Base-by-base conservation (phyloP, 2,888 invertebrate species). In the Notocelia uddmanniana region DNA sequence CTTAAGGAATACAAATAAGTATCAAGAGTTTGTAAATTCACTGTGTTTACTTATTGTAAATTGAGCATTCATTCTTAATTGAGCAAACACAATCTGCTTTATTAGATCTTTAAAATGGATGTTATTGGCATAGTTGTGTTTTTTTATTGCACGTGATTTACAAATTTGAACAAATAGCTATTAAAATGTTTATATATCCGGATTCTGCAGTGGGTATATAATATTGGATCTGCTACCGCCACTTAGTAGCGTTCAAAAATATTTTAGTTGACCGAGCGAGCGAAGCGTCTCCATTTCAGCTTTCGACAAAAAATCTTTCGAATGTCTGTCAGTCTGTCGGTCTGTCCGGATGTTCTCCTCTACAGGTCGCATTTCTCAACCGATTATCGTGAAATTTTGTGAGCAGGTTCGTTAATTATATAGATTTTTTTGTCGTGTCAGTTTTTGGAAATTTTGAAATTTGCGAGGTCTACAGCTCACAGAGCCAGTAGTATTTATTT, bases 41-140 rank as follows among this genome's bases (percentile, higher is more conserved):
- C 15, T n/a, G 45, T 41, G 41, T 41, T 15, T 15, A n/a, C n/a
- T n/a, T n/a, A 31, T 31, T 31, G 31, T 31, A 31, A 31, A 31
- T n/a, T 45, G 45, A 55, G 18, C 55, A 55, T 60, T 15, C 52
- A 19, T 21, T 31, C n/a, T 48, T 31, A 48, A 69, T 63, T 69
- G 48, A 57, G 55, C 69, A 69, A 69, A 69, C 69, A 69, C 50
- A 34, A 57, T 69, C 45, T 63, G 18, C 63, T 69, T 63, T 63
- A 69, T 69, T 63, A 63, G 23, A 50, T 62, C 62, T 57, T 57
- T 69, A 57, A 69, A 69, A 50, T 23, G 62, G 62, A 50, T 50
- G 69, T 48, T 37, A 58, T 68, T 68, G 26, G 21, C 41, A n/a
- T 23, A 69, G 52, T 54, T 26, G 31, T 37, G 63, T 2, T 41